A percentile compares a stretch with the other conserved stretches of the same genome.
phyloP scores from a whole-genome alignment of 2,888 invertebrate genomes.

The Oligia fasciuncula region DNA sequence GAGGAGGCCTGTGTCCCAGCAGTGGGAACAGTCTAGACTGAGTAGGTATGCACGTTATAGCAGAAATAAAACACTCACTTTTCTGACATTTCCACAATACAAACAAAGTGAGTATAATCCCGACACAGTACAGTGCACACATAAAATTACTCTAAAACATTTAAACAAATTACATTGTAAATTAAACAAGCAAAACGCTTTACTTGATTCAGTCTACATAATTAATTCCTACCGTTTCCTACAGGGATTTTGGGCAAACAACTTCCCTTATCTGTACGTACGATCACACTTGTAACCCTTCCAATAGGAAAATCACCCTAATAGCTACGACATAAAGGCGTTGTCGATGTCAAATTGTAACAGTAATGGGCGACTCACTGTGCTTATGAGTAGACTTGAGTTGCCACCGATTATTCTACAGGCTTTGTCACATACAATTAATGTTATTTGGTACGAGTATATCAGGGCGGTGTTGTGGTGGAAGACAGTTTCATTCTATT shows the following conservation, averaged over 20 bases:
- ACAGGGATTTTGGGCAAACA: conserved; percentile 49
- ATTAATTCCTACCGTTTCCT: conserved; percentile 59
- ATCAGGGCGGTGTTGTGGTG: neutral
- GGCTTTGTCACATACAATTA: conserved; percentile 26
- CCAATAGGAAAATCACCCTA: neutral
- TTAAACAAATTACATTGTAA: conserved; percentile 53
- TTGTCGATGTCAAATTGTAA: neutral
- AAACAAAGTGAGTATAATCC: conserved; percentile 8
- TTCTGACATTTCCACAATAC: neutral
- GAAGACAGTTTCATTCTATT: conserved; percentile 16
- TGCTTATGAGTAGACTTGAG: conserved; percentile 17
- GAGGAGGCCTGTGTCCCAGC: too few species aligned
- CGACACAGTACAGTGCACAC: conserved; percentile 8
- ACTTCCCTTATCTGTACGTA: conserved; percentile 34
- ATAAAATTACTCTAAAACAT: conserved; percentile 38
- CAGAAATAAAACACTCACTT: too few species aligned
- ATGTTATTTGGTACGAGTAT: conserved; percentile 11
- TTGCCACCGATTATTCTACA: conserved; percentile 40
- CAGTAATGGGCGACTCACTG: neutral
- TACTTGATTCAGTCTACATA: conserved; percentile 61
- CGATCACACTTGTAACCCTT: neutral
- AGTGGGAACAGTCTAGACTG: too few species aligned
- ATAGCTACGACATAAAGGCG: neutral
- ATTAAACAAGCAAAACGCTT: conserved; percentile 46
- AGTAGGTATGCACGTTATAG: too few species aligned